Evolutionary conservation across 2,113 vertebrate genomes (phyloP), one percentile per base, ranked within the genome.

Genomic region (Ornithorhynchus anatinus): DNA sequence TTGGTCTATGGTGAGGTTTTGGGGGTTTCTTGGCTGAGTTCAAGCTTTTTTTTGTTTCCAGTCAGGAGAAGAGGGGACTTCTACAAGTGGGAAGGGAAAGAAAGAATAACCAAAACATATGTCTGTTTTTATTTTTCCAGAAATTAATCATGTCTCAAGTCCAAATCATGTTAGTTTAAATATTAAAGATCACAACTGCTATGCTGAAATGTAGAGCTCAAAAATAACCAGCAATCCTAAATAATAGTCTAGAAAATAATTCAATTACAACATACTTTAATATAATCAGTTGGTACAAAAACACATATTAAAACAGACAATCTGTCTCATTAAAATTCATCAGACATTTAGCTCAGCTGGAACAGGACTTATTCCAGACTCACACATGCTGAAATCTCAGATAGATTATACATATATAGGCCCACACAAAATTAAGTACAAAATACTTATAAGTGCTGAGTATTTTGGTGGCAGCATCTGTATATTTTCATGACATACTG

Each of bases 261-360:
- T 85, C 42, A 81, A 42, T 88, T 85, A 74, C 7, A 61, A 3
- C 35, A 78, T 74, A 77, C 4, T 88, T 82, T 69, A 80, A 72
- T 79, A 68, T 63, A 80, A 88, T 79, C 52, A 70, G 13, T 77
- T 89, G 82, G 59, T 73, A 83, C 12, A 76, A 84, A 89, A 90
- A 72, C 60, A 83, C n/a, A 51, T 38, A 75, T 81, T 82, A 72
- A 86, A 87, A 85, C 43, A 88, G 75, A 77, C 66, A 79, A 72
- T 85, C 68, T 80, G 19, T 68, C 57, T 65, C 64, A 86, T 91
- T 89, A 86, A 84, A 81, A 89, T 89, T 87, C 80, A 85, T 54
- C 20, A 79, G 19, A 32, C 47, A 76, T 77, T 79, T 87, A 43
- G 9, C 43, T 92, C 61, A 79, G 42, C 66, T 84, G 56, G 45